Conservation (phyloP, 2,888 invertebrate species). For the Ophraella communa region DNA sequence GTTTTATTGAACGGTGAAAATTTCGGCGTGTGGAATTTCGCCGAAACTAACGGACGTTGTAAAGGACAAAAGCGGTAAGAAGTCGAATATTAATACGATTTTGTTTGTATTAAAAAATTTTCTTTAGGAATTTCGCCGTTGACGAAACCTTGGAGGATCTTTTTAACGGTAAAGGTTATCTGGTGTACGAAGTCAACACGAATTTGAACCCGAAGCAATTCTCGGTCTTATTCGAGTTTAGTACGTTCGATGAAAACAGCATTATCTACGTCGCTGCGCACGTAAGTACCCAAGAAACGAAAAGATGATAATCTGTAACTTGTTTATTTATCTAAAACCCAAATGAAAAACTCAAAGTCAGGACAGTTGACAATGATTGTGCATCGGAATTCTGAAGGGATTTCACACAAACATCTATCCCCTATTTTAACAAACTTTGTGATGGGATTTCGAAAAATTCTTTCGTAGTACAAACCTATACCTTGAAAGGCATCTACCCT, state of each 20-base stretch:
- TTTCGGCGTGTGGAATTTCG: slow-evolving; percentile 90
- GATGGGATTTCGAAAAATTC: no score
- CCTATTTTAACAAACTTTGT: no score
- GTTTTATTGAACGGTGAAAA: slow-evolving; percentile 77
- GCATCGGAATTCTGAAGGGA: no score
- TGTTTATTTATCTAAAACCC: no score
- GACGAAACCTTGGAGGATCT: slow-evolving; percentile 25
- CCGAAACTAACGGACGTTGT: slow-evolving; percentile 66
- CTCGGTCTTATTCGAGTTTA: slow-evolving; percentile 62
- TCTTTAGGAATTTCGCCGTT: slow-evolving; percentile 21
- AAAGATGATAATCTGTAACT: no score
- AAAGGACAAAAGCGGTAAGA: slow-evolving; percentile 51
- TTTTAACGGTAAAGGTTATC: slow-evolving; percentile 51
- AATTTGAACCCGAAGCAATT: slow-evolving; percentile 38
- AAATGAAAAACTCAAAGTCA: no score
- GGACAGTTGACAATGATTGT: no score
- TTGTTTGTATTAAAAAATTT: not conserved
- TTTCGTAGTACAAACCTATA: no score
- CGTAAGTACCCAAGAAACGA: slow-evolving; percentile 61
- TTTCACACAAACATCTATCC: no score
- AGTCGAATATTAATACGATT: not conserved
- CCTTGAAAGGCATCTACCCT: no score
- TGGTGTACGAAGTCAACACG: slow-evolving; percentile 31
- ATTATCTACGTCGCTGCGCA: slow-evolving; percentile 82
- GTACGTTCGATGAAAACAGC: slow-evolving; percentile 87